phyloP scores from a whole-genome alignment of 2,888 invertebrate species.

The Coenonympha glycerion region DNA sequence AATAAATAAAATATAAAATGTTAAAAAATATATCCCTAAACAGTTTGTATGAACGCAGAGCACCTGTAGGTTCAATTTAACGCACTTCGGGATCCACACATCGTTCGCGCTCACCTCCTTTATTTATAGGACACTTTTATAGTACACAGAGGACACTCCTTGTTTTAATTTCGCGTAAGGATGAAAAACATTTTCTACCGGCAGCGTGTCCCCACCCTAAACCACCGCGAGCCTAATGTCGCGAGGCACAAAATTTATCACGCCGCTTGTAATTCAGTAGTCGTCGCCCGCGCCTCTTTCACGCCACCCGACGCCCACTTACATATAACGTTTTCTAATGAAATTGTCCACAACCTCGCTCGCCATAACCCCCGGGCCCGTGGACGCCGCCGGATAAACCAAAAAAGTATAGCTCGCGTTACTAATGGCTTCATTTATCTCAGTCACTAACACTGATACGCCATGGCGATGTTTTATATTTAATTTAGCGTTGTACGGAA shows the following conservation, averaged over 20 bases:
- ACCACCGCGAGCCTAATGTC: slow-evolving; percentile 63
- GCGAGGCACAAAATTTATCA: slow-evolving; percentile 73
- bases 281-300: slow-evolving; percentile 48
- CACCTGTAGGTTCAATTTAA: slow-evolving; percentile 9
- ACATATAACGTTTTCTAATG: slow-evolving; percentile 71
- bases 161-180: slow-evolving; percentile 67
- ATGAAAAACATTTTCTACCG: slow-evolving; percentile 54
- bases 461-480: slow-evolving; percentile 75
- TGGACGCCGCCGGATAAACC: slow-evolving; percentile 71
- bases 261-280: slow-evolving; percentile 68
- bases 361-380: slow-evolving; percentile 64
- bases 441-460: slow-evolving; percentile 76
- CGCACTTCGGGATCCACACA: slow-evolving; percentile 6
- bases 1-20: too few species aligned
- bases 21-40: slow-evolving; percentile 1
- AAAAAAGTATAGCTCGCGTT: slow-evolving; percentile 75
- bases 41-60: not conserved
- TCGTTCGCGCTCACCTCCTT: slow-evolving; percentile 12
- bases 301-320: slow-evolving; percentile 68
- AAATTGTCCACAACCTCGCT: slow-evolving; percentile 72
- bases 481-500: slow-evolving; percentile 72
- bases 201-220: slow-evolving; percentile 42
- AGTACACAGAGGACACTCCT: slow-evolving; percentile 65
- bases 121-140: slow-evolving; percentile 50
- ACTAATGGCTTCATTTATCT: slow-evolving; percentile 77